These are phyloP conservation scores for Candoia aspera DNA, from an alignment of 2,113 vertebrate species.

Conservation along the genomic window DNA sequence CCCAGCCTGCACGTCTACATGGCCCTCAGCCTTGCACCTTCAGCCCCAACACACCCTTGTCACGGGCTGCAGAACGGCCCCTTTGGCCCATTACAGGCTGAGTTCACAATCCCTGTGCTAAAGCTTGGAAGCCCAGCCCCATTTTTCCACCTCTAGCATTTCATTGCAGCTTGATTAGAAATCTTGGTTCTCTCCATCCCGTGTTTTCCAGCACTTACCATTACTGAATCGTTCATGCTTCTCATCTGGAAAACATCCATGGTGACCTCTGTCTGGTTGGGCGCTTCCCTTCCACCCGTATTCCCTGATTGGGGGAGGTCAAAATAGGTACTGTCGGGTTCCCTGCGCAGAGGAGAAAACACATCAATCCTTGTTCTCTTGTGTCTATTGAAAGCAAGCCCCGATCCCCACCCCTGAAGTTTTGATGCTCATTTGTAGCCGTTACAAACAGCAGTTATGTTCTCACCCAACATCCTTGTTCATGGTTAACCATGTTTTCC, in stretches of 20 bases:
- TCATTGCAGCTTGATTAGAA: neutral
- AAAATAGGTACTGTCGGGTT: slow-evolving; percentile 97
- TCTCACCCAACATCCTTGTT: neutral
- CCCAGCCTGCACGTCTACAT: no score
- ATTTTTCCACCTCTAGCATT: fast-evolving
- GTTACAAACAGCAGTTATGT: neutral
- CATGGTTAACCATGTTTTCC: no score
- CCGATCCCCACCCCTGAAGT: neutral
- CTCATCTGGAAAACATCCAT: slow-evolving; percentile 93
- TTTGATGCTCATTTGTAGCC: neutral
- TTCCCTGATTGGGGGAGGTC: slow-evolving; percentile 85
- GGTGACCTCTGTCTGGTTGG: slow-evolving; percentile 76
- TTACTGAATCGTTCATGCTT: slow-evolving; percentile 83
- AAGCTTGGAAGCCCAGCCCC: no score
- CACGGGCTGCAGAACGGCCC: neutral
- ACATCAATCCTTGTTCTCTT: neutral
- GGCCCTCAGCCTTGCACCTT: no score
- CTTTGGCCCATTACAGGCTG: no score
- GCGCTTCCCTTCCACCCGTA: slow-evolving; percentile 60
- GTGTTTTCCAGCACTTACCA: slow-evolving; percentile 78
- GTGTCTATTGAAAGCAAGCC: fast-evolving
- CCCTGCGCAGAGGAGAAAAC: slow-evolving; percentile 71
- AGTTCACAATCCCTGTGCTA: no score
- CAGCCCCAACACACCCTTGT: neutral
- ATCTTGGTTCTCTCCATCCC: no score